Conservation (phyloP, 2,888 invertebrate genomes). For the Acronicta aceris region DNA sequence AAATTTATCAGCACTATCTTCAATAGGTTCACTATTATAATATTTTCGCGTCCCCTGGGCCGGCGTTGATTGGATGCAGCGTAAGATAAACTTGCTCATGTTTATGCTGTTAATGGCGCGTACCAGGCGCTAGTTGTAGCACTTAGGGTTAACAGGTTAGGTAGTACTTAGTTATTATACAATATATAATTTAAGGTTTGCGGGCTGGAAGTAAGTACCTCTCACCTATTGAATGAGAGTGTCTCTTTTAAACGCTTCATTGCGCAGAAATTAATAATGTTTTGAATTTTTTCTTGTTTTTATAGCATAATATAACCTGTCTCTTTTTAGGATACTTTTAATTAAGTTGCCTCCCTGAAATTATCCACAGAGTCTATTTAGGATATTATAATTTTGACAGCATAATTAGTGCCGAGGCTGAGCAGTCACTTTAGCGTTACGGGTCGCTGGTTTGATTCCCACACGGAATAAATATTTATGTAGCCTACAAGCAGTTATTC, state of each 20-base stretch:
- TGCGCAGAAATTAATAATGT: neutral
- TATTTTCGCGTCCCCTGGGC: slow-evolving; percentile 74
- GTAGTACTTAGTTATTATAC: slow-evolving; percentile 20
- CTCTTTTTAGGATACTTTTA: no score
- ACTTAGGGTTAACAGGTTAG: slow-evolving; percentile 39
- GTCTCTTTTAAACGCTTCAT: neutral
- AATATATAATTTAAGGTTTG: slow-evolving; percentile 10
- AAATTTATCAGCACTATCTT: slow-evolving; percentile 42
- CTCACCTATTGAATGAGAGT: neutral
- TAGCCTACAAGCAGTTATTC: no score
- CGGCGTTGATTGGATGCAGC: slow-evolving; percentile 75
- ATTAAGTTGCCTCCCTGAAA: no score
- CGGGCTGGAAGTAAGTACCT: neutral
- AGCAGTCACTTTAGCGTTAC: no score
- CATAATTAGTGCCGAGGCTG: no score
- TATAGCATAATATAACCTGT: no score
- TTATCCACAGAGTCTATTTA: no score
- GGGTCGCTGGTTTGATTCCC: no score
- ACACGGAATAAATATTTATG: no score
- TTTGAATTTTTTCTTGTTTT: neutral
- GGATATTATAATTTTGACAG: no score
- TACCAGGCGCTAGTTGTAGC: slow-evolving; percentile 15
- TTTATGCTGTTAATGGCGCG: slow-evolving; percentile 66
- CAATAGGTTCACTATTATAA: slow-evolving; percentile 60
- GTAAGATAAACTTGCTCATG: slow-evolving; percentile 67